phyloP scores from a whole-genome alignment of 2,113 vertebrate species.

The Balaeniceps rex region DNA sequence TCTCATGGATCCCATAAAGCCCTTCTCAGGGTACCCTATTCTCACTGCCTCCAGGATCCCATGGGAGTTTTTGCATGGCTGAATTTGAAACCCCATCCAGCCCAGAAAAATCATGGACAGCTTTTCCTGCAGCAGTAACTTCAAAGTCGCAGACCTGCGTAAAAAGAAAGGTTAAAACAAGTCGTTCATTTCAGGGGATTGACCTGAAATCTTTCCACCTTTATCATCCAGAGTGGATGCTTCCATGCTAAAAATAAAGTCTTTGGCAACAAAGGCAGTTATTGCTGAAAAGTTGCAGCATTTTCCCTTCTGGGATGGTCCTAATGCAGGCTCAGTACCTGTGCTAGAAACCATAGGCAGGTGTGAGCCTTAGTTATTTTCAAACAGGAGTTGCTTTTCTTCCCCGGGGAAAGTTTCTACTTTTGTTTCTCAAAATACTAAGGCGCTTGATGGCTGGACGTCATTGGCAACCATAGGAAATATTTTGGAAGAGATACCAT shows the following conservation, averaged over 20 bases:
- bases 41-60: background rate
- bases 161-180: background rate
- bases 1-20: background rate
- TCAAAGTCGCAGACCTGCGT: background rate
- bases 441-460: background rate
- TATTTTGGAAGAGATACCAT: background rate
- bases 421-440: background rate
- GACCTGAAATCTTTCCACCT: background rate
- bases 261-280: slow-evolving; percentile 1
- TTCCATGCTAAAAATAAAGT: background rate
- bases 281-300: background rate
- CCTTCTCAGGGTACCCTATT: background rate
- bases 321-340: background rate
- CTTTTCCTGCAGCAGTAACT: background rate
- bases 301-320: background rate
- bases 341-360: background rate
- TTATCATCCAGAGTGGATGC: background rate
- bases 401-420: background rate
- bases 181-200: background rate
- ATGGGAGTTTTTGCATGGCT: background rate
- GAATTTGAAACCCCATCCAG: background rate
- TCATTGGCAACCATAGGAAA: background rate
- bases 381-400: background rate
- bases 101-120: background rate
- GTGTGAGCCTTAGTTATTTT: background rate